These are phyloP conservation scores for Leptodirus hochenwartii DNA, from an alignment of 2,888 invertebrate genomes.

Conservation along the genomic window DNA sequence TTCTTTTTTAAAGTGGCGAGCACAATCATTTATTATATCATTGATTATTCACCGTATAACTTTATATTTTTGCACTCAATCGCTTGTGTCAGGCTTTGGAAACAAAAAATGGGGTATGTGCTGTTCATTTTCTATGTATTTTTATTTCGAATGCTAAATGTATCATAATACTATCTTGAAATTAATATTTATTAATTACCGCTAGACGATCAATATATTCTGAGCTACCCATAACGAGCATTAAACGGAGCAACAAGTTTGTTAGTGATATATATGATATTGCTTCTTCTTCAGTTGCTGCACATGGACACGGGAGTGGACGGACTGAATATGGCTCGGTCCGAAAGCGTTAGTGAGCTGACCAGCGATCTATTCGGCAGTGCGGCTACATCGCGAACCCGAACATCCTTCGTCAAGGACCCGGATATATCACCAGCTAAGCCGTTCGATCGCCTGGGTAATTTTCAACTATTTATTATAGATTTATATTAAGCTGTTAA, in stretches of 20 bases:
- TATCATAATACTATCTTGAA: no score
- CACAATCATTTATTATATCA: no score
- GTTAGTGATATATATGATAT: no score
- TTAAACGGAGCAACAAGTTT: no score
- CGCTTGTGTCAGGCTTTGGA: slow-evolving; percentile 45
- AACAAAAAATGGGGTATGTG: slow-evolving; percentile 49
- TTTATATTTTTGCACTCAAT: slow-evolving; percentile 14
- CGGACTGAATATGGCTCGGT: slow-evolving; percentile 56
- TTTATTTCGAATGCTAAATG: not conserved
- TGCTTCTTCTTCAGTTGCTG: slow-evolving; percentile 58
- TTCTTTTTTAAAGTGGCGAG: no score
- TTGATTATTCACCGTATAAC: not conserved
- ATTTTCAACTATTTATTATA: slow-evolving; percentile 19
- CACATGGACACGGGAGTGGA: slow-evolving; percentile 65
- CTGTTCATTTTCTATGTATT: slow-evolving; percentile 4
- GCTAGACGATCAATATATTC: no score
- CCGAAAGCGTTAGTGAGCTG: slow-evolving; percentile 70
- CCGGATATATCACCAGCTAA: slow-evolving; percentile 43
- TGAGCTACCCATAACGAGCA: no score
- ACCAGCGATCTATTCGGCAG: slow-evolving; percentile 39
- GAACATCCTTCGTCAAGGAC: slow-evolving; percentile 26
- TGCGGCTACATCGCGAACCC: slow-evolving; percentile 19
- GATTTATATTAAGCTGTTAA: not conserved
- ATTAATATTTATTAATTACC: no score
- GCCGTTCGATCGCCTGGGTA: slow-evolving; percentile 73